Base-by-base conservation (phyloP, 2,113 vertebrate species). In the Otus sunia region DNA sequence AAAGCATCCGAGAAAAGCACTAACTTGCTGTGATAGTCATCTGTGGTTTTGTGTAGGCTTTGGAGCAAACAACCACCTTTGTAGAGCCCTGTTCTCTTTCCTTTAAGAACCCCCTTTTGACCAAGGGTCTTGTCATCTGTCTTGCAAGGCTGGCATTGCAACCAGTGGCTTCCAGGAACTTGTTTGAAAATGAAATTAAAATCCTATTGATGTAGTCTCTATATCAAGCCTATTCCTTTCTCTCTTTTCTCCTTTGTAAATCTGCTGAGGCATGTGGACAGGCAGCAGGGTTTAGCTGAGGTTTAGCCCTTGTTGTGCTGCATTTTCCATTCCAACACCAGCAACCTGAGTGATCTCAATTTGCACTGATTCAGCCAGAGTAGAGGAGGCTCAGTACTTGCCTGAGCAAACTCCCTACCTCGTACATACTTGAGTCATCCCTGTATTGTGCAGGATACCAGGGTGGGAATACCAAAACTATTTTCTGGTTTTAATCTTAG, bases 121-220 rank as follows among this genome's bases (percentile, higher is more conserved):
- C 19, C 3, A 6, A 34, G 43, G 71, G 9, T 64, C 36, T 60
- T 7, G 1, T 88, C 39, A 49, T 81, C 75, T 20, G 23, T 82
- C 49, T 93, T 49, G 32, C 45, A 43, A 69, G n/a, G 29, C 73
- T 55, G 69, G 23, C 1, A 0, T 63, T 12, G 19, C 49, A 58
- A 43, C 90, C 67, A 39, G 8, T 77, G 82, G 49, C 78, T 88
- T 94, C 80, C 84, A 91, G 83, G 84, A 91, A 71, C 91, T 86
- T 74, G 34, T 68, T 63, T 91, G 76, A 92, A 83, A 92, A 78
- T 49, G 22, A 91, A 95, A 95, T 63, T 52, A 94, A 95, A 95
- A 95, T 84, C 68, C 60, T 86, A 75, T 94, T 83, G 94, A 95
- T 92, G 86, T 55, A 34, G 36, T 75, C 71, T 79, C 53, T 49